A percentile compares a stretch with the other conserved stretches of the same genome.
phyloP scores from a whole-genome alignment of 2,113 vertebrate species.

The Xiphias gladius region DNA sequence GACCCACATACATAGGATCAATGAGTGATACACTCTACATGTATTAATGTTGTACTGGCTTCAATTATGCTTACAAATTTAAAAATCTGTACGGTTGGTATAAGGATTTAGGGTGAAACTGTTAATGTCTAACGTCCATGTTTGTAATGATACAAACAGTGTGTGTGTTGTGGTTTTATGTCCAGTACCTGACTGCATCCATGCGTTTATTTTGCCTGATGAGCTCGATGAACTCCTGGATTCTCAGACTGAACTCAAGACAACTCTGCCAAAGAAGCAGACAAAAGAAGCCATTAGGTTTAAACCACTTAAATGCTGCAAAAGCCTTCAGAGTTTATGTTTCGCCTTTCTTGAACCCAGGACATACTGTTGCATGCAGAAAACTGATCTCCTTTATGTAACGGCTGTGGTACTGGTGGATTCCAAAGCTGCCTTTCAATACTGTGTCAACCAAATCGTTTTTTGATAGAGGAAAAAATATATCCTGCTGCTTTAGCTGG shows the following conservation, averaged over 20 bases:
- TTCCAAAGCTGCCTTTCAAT: neutral
- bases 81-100: neutral
- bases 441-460: neutral
- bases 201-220: conserved; percentile 99
- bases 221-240: conserved; percentile 99
- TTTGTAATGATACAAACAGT: neutral
- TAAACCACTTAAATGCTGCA: neutral
- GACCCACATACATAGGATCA: neutral
- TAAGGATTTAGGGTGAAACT: neutral
- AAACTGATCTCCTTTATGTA: conserved; percentile 3
- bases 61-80: neutral
- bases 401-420: neutral
- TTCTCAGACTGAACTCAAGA: conserved; percentile 98
- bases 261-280: conserved; percentile 89
- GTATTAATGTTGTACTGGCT: neutral
- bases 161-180: conserved; percentile 8
- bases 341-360: neutral
- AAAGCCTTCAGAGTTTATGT: neutral
- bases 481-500: neutral
- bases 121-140: neutral
- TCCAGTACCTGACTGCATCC: conserved; percentile 94
- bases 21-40: accelerated
- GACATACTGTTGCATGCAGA: neutral
- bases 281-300: neutral
- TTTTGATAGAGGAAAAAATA: neutral